Percentiles rank a stretch among this genome's conserved stretches.
Evolutionary conservation across 2,888 invertebrate genomes (phyloP).

Genomic region (Muscina levida): DNA sequence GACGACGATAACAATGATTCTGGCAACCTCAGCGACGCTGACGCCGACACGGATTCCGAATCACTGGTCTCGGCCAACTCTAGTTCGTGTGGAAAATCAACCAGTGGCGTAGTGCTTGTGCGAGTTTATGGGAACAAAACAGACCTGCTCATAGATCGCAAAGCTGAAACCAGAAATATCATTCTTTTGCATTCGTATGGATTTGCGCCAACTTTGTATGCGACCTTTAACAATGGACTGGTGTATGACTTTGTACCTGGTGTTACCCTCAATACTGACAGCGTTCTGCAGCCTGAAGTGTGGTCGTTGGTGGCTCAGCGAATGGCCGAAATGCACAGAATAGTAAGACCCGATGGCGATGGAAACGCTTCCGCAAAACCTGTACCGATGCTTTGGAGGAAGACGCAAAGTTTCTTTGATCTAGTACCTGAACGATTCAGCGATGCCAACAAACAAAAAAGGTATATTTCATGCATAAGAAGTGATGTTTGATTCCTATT

Average conservation of each 20-base stretch:
- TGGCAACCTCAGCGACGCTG: constrained; percentile 64
- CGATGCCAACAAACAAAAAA: constrained; percentile 85
- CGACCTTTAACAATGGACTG: constrained; percentile 95
- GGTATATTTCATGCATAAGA: constrained; percentile 81
- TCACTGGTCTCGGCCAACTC: constrained; percentile 24
- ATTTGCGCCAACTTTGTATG: constrained; percentile 92
- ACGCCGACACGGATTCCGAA: constrained; percentile 44
- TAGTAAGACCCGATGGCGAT: constrained; percentile 72
- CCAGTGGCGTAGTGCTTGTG: constrained; percentile 87
- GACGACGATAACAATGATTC: constrained; percentile 67
- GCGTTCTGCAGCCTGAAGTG: constrained; percentile 84
- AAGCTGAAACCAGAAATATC: constrained; percentile 87
- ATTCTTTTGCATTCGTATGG: constrained; percentile 85
- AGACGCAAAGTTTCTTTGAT: constrained; percentile 86
- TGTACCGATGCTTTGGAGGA: constrained; percentile 88
- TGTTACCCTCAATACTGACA: constrained; percentile 85
- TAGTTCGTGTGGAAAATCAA: constrained; percentile 57
- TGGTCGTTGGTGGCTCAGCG: constrained; percentile 88
- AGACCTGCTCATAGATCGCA: constrained; percentile 93
- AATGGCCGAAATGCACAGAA: constrained; percentile 92
- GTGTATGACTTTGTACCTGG: constrained; percentile 94
- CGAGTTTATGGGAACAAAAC: constrained; percentile 96
- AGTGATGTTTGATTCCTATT: constrained; percentile 40
- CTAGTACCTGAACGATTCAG: constrained; percentile 87
- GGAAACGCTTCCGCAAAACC: constrained; percentile 71